Evolutionary conservation across 2,113 vertebrate genomes (phyloP), one percentile per base, ranked within the genome.

Genomic region (Odocoileus hemionus): DNA sequence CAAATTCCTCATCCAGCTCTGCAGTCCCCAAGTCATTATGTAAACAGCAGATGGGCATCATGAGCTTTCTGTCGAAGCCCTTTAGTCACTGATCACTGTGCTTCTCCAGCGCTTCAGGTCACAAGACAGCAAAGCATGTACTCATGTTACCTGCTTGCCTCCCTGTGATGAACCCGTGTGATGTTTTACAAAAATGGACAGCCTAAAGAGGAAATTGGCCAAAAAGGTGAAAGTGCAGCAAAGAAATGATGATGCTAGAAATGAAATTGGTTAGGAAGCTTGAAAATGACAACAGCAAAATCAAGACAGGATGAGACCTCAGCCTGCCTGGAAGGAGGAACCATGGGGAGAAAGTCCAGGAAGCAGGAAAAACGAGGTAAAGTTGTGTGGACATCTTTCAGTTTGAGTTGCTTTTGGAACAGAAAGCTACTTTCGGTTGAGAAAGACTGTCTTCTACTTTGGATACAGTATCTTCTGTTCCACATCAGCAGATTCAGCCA

Each of bases 21-120:
- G 8, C 23, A 7, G 54, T 2, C 6, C 78, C 17, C 79, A 33
- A 5, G 23, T 61, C 10, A 1, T 26, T 2, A 8, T 1, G 74
- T 2, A 3, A 11, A 3, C 10, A 30, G 25, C 28, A 14, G 45
- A 8, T 1, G 0, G 19, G 17, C 14, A 0, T 17, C 21, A 9
- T 0, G 2, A 4, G 58, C 61, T 11, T 47, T 17, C 5, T 7
- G 7, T 15, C 19, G 11, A 80, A 19, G 28, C 5, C 91, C 7
- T 9, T 33, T 17, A 8, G 58, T 6, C 33, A 8, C 1, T 9
- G n/a, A 28, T 11, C 25, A 0, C 15, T 7, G 61, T 78, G 1
- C 30, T 23, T 3, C 13, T 6, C 25, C 54, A 13, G 67, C 2
- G 9, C 47, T 36, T 50, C 12, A 9, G 67, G n/a, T 21, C 47